Conservation (phyloP, 92 coral and sea anemone genomes). For the Porites evermanni region DNA sequence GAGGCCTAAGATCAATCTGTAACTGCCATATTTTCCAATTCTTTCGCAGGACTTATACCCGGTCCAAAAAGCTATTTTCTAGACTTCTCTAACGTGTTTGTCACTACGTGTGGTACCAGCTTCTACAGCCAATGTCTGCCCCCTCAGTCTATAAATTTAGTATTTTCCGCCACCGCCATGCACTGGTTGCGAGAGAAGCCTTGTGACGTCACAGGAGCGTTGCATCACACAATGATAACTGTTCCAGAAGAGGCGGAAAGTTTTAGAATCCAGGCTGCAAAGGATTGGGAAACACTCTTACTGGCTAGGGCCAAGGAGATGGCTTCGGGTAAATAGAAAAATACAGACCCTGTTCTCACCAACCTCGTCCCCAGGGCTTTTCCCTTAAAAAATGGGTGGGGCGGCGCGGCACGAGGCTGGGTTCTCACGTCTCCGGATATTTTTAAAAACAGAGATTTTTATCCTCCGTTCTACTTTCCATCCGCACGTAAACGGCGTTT, state of each 20-base stretch:
- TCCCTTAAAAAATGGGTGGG: too few relatives aligned
- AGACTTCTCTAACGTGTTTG: conserved; percentile 75
- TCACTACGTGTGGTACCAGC: conserved; percentile 76
- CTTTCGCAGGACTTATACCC: conserved; percentile 73
- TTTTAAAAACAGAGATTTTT: too few relatives aligned
- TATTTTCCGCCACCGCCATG: conserved; percentile 80
- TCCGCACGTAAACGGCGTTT: too few relatives aligned
- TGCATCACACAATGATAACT: conserved; percentile 82
- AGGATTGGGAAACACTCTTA: conserved; percentile 78
- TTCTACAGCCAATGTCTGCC: conserved; percentile 84
- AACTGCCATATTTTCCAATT: background rate
- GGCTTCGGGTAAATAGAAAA: conserved; percentile 58
- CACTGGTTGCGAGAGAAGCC: conserved; percentile 87
- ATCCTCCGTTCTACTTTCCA: too few relatives aligned
- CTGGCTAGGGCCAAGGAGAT: conserved; percentile 76
- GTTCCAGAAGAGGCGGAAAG: conserved; percentile 65
- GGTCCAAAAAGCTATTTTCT: conserved; percentile 72
- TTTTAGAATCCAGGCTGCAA: conserved; percentile 74
- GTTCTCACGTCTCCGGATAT: too few relatives aligned
- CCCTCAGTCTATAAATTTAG: conserved; percentile 51
- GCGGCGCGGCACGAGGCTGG: too few relatives aligned
- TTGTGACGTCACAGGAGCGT: conserved; percentile 79
- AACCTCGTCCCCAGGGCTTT: too few relatives aligned
- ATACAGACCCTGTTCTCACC: too few relatives aligned
- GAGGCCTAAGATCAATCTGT: background rate